Conservation (phyloP, 1,140 invertebrate genomes). For the Papilio polytes region DNA sequence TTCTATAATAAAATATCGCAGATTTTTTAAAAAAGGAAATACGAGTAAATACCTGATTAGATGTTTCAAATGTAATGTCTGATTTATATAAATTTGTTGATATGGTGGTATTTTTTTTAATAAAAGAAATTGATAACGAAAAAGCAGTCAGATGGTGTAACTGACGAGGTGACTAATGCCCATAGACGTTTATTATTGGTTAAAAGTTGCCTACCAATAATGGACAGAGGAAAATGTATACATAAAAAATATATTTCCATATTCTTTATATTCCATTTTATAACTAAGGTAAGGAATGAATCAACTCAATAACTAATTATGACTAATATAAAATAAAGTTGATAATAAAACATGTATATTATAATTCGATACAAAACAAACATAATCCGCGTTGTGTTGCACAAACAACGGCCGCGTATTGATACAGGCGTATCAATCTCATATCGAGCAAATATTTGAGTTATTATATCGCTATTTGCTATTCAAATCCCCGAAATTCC, state of each 20-base stretch:
- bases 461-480: conserved; percentile 65
- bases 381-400: not conserved
- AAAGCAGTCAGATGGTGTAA: no score
- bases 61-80: no score
- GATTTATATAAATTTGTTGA: no score
- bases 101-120: no score
- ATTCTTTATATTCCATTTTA: no score
- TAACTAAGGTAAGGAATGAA: no score
- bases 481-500: conserved; percentile 57
- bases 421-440: conserved; percentile 39
- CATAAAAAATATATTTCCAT: no score
- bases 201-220: no score
- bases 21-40: not conserved
- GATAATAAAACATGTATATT: not conserved
- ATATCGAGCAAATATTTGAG: conserved; percentile 59
- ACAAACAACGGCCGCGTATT: conserved; percentile 27
- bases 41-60: not conserved
- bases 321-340: not conserved
- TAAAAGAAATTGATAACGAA: no score
- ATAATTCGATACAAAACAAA: conserved; percentile 6
- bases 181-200: no score
- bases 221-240: no score
- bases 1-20: not conserved
- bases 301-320: not conserved
- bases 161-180: no score